Conservation (phyloP, 1,140 invertebrate genomes). For the fruit fly (Drosophila melanogaster) region Release_6_plus_ISO1_MT NT_033777.3:21917001-21917500, state of each 20-base stretch:
- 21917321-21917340: conserved; percentile 76
- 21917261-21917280: not conserved
- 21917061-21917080: conserved; percentile 57
- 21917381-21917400: conserved; percentile 26
- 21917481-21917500: conserved; percentile 66
- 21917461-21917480: conserved; percentile 5
- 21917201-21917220: conserved; percentile 78
- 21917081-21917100: conserved; percentile 8
- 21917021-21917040: conserved; percentile 82
- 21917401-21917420: conserved; percentile 38
- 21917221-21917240: conserved; percentile 53
- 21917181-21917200: conserved; percentile 77
- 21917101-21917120: conserved; percentile 18
- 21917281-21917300: conserved; percentile 8
- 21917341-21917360: conserved; percentile 60
- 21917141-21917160: conserved; percentile 31
- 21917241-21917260: not conserved
- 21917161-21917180: conserved; percentile 53
- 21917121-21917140: conserved; percentile 79
- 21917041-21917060: conserved; percentile 81
- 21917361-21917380: conserved; percentile 1
- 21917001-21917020: conserved; percentile 51
- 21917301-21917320: conserved; percentile 65
- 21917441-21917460: not conserved
- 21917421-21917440: not conserved